Conservation (phyloP, 2,888 invertebrate genomes). For the Drosophila gaucha region DNA sequence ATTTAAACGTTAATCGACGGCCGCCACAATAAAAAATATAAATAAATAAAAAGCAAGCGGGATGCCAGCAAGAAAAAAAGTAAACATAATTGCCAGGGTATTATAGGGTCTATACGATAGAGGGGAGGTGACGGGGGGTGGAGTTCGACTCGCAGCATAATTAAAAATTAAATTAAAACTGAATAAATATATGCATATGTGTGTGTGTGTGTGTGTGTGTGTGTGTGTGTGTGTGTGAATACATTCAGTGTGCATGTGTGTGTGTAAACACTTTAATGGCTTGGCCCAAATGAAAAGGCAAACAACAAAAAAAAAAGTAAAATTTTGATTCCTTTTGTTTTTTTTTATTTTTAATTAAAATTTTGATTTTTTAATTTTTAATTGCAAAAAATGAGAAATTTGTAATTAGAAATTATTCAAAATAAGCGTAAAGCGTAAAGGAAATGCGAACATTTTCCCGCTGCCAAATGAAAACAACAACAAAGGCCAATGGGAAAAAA, state of each 20-base stretch:
- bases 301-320: background rate
- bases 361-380: background rate
- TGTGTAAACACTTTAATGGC: constrained; percentile 1
- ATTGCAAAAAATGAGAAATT: background rate
- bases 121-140: background rate
- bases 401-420: background rate
- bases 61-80: constrained; percentile 72
- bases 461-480: no score
- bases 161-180: constrained; percentile 69
- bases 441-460: no score
- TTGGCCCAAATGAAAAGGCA: constrained; percentile 3
- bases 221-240: constrained; percentile 3
- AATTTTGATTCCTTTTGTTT: background rate
- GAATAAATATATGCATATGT: constrained; percentile 39
- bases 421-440: no score
- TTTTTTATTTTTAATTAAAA: background rate
- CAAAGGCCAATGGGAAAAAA: no score
- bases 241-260: background rate
- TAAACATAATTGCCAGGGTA: constrained; percentile 50
- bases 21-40: constrained; percentile 27
- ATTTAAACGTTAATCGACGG: constrained; percentile 43
- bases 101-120: background rate
- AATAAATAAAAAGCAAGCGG: constrained; percentile 49
- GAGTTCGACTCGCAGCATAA: constrained; percentile 45
- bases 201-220: constrained; percentile 1